A percentile compares a stretch with the other conserved stretches of the same genome.
phyloP scores from a whole-genome alignment of 2,113 vertebrate genomes.

The Gallinago paraguaiae region DNA sequence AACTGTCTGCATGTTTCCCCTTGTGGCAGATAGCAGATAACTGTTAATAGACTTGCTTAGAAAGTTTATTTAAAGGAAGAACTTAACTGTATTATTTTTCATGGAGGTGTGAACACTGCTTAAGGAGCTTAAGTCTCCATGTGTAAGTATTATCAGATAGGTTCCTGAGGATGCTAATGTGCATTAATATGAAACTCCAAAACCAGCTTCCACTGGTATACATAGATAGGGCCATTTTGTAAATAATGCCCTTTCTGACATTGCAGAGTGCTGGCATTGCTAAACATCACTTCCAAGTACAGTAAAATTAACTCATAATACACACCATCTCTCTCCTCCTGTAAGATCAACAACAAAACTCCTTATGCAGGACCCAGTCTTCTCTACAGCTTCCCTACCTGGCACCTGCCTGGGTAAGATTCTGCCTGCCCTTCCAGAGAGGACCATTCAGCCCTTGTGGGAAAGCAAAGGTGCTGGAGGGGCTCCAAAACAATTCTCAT shows the following conservation, averaged over 20 bases:
- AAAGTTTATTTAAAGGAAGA: conserved; percentile 71
- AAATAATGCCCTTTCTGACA: conserved; percentile 45
- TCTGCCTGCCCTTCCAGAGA: not conserved
- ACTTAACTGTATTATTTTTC: conserved; percentile 63
- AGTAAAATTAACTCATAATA: not conserved
- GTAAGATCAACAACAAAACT: not conserved
- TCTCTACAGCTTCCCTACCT: not conserved
- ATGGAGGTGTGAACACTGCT: conserved; percentile 67
- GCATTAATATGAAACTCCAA: conserved; percentile 50
- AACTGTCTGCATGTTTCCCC: conserved; percentile 63
- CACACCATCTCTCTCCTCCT: not conserved
- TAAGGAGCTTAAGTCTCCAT: conserved; percentile 67
- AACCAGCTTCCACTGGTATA: conserved; percentile 19
- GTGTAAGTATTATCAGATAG: conserved; percentile 56
- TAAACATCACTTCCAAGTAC: not conserved
- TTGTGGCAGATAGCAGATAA: conserved; percentile 69
- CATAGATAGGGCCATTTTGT: not conserved
- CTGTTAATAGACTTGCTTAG: conserved; percentile 64
- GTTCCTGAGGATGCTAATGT: conserved; percentile 55
- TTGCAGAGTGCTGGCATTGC: not conserved
- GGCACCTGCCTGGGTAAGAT: not conserved
- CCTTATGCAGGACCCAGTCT: not conserved
- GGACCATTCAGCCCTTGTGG: not conserved
- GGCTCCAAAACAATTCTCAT: not conserved
- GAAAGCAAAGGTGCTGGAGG: not conserved